These are phyloP conservation scores for Helogale parvula DNA, from an alignment of 2,113 vertebrate species.

Conservation along the genomic window DNA sequence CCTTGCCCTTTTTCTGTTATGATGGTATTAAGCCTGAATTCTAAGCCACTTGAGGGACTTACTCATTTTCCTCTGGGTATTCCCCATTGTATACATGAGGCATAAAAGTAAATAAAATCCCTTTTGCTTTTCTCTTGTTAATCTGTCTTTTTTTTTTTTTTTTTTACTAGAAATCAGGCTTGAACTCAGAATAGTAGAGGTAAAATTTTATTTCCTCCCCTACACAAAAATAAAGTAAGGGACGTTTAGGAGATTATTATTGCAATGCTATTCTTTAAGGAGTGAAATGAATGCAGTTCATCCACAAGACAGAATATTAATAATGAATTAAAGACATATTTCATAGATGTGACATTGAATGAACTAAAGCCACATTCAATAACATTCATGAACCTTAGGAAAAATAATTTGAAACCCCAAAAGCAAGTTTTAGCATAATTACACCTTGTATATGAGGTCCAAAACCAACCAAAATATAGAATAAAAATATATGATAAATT, in stretches of 20 bases:
- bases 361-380: neutral
- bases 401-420: neutral
- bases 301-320: neutral
- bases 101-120: neutral
- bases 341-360: neutral
- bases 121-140: neutral
- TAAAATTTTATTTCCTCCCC: neutral
- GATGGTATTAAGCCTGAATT: neutral
- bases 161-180: neutral
- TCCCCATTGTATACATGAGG: neutral
- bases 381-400: neutral
- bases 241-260: neutral
- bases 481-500: neutral
- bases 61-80: neutral
- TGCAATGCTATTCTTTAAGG: neutral
- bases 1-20: neutral
- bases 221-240: neutral
- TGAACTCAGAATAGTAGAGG: neutral
- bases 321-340: neutral
- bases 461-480: neutral
- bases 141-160: neutral
- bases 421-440: neutral
- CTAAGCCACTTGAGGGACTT: neutral
- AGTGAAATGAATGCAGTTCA: neutral
- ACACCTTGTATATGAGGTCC: neutral